Evolutionary conservation across 2,113 vertebrate genomes (phyloP), one percentile per base, ranked within the genome.

Genomic region (Carollia perspicillata): DNA sequence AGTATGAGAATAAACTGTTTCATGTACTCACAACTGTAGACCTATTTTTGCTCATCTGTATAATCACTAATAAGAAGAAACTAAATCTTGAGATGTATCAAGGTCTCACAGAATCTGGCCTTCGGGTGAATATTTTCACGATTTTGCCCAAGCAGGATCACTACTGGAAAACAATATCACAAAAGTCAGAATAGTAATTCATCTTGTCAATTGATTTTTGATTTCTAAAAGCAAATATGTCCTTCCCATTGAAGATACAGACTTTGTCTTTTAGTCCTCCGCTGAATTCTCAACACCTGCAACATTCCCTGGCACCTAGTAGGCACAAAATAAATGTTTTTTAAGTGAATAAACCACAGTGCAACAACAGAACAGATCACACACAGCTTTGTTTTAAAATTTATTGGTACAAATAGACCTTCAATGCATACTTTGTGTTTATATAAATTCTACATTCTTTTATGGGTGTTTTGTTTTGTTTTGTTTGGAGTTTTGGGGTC

Each of bases 371-470:
- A 75, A 84, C 84, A 86, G 97, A n/a, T 96, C 97, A 98, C 94
- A 97, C 78, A 96, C 35, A 95, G 65, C 85, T 95, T 87, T 14
- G 7, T 95, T 97, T 89, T 84, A 95, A 81, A 65, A 97, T 97
- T 98, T 95, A 98, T 97, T 93, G 91, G 63, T 95, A 96, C 95
- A 98, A 97, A 98, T 78, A 97, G 90, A 95, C 97, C 58, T 51
- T 97, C 94, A 91, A 94, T 95, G 98, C 95, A 97, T 97, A 95
- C 80, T 94, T 92, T 91, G 68, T 97, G 63, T 97, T 97, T 84
- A 83, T 94, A 96, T 93, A 95, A 98, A 98, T 88, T 77, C 96
- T 97, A 98, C 79, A 92, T 97, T 97, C 85, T 97, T 94, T 96
- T 92, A 93, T 91, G 3, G 35, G 26, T 49, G 93, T 98, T 95